A percentile compares a stretch with the other conserved stretches of the same genome.
Conservation (phyloP, 2,888 invertebrate genomes). For the Cabera pusaria region DNA sequence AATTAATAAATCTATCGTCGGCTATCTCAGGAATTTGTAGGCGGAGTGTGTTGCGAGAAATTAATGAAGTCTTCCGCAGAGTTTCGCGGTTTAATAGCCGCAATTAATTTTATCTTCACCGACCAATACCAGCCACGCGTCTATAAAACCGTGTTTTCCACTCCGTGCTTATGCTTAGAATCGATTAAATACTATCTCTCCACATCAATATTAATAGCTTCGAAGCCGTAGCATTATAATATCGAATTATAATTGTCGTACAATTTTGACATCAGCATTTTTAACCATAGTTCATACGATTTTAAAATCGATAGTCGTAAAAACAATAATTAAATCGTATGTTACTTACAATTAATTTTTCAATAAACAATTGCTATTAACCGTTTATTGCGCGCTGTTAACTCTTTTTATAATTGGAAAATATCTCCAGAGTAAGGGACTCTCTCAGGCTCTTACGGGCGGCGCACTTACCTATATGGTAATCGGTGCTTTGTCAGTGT, state of each 20-base stretch:
- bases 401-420: conserved; percentile 53
- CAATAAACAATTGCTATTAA: conserved; percentile 47
- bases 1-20: conserved; percentile 76
- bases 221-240: conserved; percentile 1
- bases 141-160: conserved; percentile 19
- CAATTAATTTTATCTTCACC: conserved; percentile 80
- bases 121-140: conserved; percentile 44
- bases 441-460: conserved; percentile 4
- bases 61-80: conserved; percentile 79
- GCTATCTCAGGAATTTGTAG: conserved; percentile 67
- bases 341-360: conserved; percentile 50
- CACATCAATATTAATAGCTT: conserved; percentile 10
- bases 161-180: conserved; percentile 15
- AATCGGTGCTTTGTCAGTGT: conserved; percentile 53
- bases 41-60: conserved; percentile 70
- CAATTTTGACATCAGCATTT: conserved; percentile 3
- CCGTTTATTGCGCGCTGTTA: conserved; percentile 49
- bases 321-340: conserved; percentile 39
- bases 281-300: conserved; percentile 15
- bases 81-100: conserved; percentile 76
- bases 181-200: conserved; percentile 15
- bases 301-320: conserved; percentile 23
- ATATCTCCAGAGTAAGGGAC: conserved; percentile 32
- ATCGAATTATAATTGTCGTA: conserved; percentile 3
- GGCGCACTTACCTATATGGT: conserved; percentile 53